Base-by-base conservation (phyloP, 1,140 invertebrate genomes). In the Matsumurasca onukii region DNA sequence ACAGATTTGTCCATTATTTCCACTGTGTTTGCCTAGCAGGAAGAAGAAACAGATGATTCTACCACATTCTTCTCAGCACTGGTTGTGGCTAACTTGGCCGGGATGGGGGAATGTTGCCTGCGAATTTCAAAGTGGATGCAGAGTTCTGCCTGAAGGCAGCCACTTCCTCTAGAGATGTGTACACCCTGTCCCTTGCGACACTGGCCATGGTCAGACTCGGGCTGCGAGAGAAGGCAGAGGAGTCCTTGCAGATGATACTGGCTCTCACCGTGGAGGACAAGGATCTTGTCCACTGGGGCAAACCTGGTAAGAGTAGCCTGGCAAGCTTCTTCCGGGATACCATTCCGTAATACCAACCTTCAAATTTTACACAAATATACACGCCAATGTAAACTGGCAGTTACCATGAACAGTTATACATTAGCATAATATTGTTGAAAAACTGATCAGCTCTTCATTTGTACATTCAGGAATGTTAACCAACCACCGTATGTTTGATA, bases 211-310 rank as follows among this genome's bases (percentile, higher is more conserved):
- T 39, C 1, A 45, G 39, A n/a, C 24, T 65, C 2, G 39, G 27
- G 9, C 48, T 65, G 2, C 27, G 20, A 2, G n/a, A 65, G 20
- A 31, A 48, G n/a, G 62, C 62, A 20, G 17, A 3, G 22, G 31
- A 27, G 1, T 9, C 62, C 27, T 17, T 65, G 1, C 62, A 65
- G 31, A 20, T 15, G 2, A 31, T 65, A 2, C 2, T 34, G 3
- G 27, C 3, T 15, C 25, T 65, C n/a, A 29, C 82, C 84, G 1
- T 83, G 80, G 31, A 78, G 84, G 0, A 84, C 85, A 0, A 77
- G 90, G 12, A 89, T 89, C 0, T 88, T 89, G 0, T 91, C 89
- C 75, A 85, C 89, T 34, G 72, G 89, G 3, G 83, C 87, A 1
- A 83, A 88, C 0, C 80, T 90, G 1, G 71, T 89, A 1, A 87